These are phyloP conservation scores for Ctenomys sociabilis DNA, from an alignment of 2,113 vertebrate species.

Conservation along the genomic window DNA sequence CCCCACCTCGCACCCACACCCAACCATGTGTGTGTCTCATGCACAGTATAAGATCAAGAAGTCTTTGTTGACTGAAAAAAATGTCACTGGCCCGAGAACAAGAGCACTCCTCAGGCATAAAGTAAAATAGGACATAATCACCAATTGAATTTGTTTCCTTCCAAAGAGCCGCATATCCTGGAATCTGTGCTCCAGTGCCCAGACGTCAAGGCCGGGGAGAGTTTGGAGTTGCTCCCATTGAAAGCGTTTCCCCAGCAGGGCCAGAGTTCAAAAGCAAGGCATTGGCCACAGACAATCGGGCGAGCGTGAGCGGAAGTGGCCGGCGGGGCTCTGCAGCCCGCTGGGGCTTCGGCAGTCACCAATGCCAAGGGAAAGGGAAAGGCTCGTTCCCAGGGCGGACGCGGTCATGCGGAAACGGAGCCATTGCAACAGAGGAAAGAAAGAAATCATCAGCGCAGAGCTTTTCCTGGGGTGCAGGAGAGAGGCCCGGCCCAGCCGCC, in stretches of 20 bases:
- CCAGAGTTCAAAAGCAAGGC: constrained; percentile 89
- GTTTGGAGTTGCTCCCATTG: constrained; percentile 87
- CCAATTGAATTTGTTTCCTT: constrained; percentile 69
- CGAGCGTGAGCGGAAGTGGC: constrained; percentile 86
- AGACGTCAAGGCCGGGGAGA: constrained; percentile 71
- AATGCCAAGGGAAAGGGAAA: constrained; percentile 81
- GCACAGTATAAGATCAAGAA: constrained; percentile 48
- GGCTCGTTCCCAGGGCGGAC: background rate
- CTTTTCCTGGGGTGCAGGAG: background rate
- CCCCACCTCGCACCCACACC: background rate
- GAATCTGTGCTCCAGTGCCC: constrained; percentile 54
- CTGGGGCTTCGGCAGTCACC: constrained; percentile 86
- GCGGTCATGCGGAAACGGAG: constrained; percentile 62
- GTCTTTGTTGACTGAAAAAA: constrained; percentile 48
- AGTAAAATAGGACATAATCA: constrained; percentile 52
- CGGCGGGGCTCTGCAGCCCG: constrained; percentile 86
- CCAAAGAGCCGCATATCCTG: constrained; percentile 63
- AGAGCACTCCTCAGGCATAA: constrained; percentile 52
- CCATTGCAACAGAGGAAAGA: constrained; percentile 24
- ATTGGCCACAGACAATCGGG: constrained; percentile 88
- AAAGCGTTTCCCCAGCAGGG: constrained; percentile 86
- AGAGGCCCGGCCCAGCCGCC: background rate
- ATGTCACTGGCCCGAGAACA: constrained; percentile 17
- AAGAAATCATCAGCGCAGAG: background rate
- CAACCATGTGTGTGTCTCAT: background rate